A percentile compares a stretch with the other conserved stretches of the same genome.
Evolutionary conservation across 2,113 vertebrate genomes (phyloP).

Genomic region (Formicarius rufipectus): DNA sequence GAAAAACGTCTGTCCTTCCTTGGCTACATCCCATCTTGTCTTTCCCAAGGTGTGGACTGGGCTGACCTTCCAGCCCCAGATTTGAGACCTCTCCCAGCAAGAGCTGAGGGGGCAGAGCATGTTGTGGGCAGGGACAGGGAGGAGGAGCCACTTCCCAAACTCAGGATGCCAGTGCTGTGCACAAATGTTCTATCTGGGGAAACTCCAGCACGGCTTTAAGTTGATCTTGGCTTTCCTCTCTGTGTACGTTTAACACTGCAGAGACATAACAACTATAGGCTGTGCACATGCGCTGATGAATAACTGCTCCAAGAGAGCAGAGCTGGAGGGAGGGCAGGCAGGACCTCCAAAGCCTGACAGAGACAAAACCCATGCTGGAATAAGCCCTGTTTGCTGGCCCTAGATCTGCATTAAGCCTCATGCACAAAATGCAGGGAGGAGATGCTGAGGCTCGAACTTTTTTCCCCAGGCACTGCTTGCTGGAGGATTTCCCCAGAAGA

Average conservation of each 20-base stretch:
- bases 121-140: neutral
- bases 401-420: accelerated
- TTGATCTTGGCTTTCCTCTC: neutral
- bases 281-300: neutral
- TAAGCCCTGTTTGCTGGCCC: neutral
- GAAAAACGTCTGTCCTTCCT: neutral
- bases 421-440: accelerated
- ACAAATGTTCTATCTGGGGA: neutral
- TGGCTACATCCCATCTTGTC: neutral
- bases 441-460: neutral
- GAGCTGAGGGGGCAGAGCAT: accelerated
- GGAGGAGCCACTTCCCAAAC: neutral
- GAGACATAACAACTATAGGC: accelerated
- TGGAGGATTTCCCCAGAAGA: neutral
- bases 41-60: neutral
- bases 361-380: neutral
- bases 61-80: neutral
- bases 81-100: neutral
- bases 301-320: neutral
- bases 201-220: neutral
- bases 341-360: neutral
- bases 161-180: accelerated
- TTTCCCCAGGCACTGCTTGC: neutral
- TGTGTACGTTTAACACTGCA: accelerated
- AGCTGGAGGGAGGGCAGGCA: neutral